Base-by-base conservation (phyloP, 2,797 vertebrate genomes). In the Etheostoma perlongum region DNA sequence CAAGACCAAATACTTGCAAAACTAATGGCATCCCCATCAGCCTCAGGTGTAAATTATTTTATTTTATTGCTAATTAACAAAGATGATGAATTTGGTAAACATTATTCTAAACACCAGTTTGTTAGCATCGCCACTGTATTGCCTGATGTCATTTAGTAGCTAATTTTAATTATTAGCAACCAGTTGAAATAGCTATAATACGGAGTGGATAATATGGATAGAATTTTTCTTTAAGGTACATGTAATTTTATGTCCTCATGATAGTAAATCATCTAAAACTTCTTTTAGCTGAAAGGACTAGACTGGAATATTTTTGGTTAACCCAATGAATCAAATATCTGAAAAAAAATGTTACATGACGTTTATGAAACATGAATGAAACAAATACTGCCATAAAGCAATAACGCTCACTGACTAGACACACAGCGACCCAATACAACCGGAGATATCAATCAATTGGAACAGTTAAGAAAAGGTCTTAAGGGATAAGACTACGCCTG, bases 401-500 rank as follows among this genome's bases (percentile, higher is more conserved):
- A 40, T n/a, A 0, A 3, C 44, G 59, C 19, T 59, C 30, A 59
- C 0, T 73, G 9, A 49, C 27, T 25, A 42, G 21, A 25, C 55
- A 47, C 0, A 25, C 1, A 47, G 53, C 2, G 3, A 66, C 8
- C 15, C 8, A 18, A 8, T 16, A 55, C 12, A 30, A 23, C 16
- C 15, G n/a, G 4, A 19, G 10, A 33, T 44, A 58, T 42, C 42
- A 2, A 69, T 1, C 30, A 30, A 15, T 46, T 36, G 36, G 10
- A 25, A 36, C 25, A 44, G 48, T 18, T 54, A 23, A 60, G 49
- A 30, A 18, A 42, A 27, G 36, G 10, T 40, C 10, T 40, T 40
- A 40, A 40, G 40, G 63, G 72, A 69, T 60, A 57, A 77, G 66
- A 64, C 18, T n/a, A 40, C n/a, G 21, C 7, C 25, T 54, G 53